These are phyloP conservation scores for Cossypha polioptera DNA, from an alignment of 2,797 vertebrate genomes.

Conservation along the genomic window DNA sequence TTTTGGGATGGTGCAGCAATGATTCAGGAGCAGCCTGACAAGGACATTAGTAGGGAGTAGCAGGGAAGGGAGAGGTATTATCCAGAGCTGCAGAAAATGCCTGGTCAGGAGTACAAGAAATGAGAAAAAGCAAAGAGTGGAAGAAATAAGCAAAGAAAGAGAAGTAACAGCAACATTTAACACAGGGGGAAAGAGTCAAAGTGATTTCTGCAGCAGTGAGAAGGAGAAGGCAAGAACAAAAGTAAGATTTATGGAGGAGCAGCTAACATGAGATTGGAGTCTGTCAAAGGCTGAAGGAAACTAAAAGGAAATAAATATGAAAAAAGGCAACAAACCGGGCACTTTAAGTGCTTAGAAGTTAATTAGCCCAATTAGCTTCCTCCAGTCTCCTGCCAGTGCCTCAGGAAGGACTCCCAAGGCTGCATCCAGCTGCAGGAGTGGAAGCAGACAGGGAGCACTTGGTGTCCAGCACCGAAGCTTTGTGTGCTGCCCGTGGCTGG, in stretches of 20 bases:
- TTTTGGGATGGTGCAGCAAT: slow-evolving; percentile 48
- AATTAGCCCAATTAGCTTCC: neutral
- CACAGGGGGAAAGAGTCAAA: neutral
- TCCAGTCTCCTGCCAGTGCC: fast-evolving
- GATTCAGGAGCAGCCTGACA: slow-evolving; percentile 76
- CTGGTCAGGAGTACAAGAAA: slow-evolving; percentile 72
- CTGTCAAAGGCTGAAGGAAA: neutral
- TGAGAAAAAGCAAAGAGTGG: slow-evolving; percentile 69
- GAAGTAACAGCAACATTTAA: slow-evolving; percentile 15
- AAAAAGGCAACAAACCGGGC: neutral
- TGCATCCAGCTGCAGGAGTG: neutral
- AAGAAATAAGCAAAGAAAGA: slow-evolving; percentile 70
- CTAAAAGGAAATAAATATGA: neutral
- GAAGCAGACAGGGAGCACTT: neutral
- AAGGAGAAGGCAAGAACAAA: neutral
- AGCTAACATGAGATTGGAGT: neutral
- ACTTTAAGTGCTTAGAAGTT: neutral
- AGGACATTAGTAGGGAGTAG: slow-evolving; percentile 69
- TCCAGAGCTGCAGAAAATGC: slow-evolving; percentile 73
- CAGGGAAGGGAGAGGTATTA: slow-evolving; percentile 56
- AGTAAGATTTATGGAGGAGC: neutral
- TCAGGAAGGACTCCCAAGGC: neutral
- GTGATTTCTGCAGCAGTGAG: neutral
- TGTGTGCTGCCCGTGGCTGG: fast-evolving
- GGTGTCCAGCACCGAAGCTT: neutral